phyloP scores from a whole-genome alignment of 2,113 vertebrate species.

The Planiliza haematocheilus region DNA sequence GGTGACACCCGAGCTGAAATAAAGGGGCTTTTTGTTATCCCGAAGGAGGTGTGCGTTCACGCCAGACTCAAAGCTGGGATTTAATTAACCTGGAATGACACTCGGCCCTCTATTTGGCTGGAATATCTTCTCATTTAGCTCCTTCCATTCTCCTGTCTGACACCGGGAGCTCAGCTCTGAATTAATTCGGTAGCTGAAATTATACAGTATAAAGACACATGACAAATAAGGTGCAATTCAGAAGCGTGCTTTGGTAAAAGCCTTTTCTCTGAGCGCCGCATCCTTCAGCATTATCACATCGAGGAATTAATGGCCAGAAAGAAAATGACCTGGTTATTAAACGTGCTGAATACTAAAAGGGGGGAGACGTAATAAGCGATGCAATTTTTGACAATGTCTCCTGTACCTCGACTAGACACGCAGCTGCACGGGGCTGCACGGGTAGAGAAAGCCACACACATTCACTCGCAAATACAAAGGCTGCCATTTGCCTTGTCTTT shows the following conservation, averaged over 20 bases:
- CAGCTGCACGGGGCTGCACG: slow-evolving; percentile 27
- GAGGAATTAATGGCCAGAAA: slow-evolving; percentile 52
- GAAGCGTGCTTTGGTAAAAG: slow-evolving; percentile 28
- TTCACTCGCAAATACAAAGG: slow-evolving; percentile 38
- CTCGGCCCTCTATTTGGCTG: slow-evolving; percentile 54
- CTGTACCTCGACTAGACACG: slow-evolving; percentile 9
- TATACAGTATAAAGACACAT: slow-evolving; percentile 69
- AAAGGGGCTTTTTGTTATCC: slow-evolving; percentile 36
- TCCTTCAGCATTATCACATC: slow-evolving; percentile 54
- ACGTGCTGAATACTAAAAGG: slow-evolving; percentile 54
- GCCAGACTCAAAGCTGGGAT: slow-evolving; percentile 55
- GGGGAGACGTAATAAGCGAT: slow-evolving; percentile 31
- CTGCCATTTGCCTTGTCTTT: slow-evolving; percentile 51
- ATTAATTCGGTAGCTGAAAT: slow-evolving; percentile 67
- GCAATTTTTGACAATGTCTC: slow-evolving; percentile 35
- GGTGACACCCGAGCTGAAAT: neutral
- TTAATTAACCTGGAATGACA: slow-evolving; percentile 76
- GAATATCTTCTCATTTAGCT: slow-evolving; percentile 71
- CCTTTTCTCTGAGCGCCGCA: slow-evolving; percentile 35
- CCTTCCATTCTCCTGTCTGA: slow-evolving; percentile 59
- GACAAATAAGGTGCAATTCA: slow-evolving; percentile 72
- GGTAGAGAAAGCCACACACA: slow-evolving; percentile 19
- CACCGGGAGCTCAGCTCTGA: slow-evolving; percentile 50
- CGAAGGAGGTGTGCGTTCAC: slow-evolving; percentile 50
- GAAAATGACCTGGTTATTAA: slow-evolving; percentile 64